These are phyloP conservation scores for Limnothrissa miodon DNA, from an alignment of 2,113 vertebrate genomes.

Conservation along the genomic window DNA sequence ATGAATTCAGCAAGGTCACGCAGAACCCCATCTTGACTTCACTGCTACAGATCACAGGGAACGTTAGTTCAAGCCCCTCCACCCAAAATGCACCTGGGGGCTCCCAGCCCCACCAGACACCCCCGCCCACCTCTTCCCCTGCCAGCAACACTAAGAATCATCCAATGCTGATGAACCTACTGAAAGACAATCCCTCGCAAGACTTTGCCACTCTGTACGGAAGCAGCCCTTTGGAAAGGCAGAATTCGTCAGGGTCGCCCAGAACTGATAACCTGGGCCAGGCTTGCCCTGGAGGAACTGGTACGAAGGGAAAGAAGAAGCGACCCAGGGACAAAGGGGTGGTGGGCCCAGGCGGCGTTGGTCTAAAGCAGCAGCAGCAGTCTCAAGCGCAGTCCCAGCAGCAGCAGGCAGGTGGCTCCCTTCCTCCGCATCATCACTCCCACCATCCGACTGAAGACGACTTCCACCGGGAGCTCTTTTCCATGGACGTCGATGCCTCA, in stretches of 20 bases:
- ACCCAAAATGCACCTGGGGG: constrained; percentile 72
- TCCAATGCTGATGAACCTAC: constrained; percentile 98
- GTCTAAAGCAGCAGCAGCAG: constrained; percentile 60
- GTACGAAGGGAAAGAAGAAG: constrained; percentile 89
- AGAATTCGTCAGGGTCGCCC: constrained; percentile 91
- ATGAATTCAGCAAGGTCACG: constrained; percentile 96
- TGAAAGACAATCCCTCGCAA: constrained; percentile 96
- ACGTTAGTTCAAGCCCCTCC: constrained; percentile 91
- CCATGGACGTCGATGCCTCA: constrained; percentile 94
- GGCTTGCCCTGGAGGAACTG: constrained; percentile 53
- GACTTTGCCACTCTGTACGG: constrained; percentile 91
- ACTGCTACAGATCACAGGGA: constrained; percentile 94
- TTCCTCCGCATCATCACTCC: constrained; percentile 66
- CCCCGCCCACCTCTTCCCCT: constrained; percentile 92
- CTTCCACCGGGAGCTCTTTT: constrained; percentile 96
- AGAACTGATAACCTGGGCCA: constrained; percentile 77
- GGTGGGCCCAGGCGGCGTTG: constrained; percentile 50
- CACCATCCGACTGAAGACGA: constrained; percentile 89
- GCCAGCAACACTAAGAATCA: constrained; percentile 99
- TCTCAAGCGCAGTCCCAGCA: constrained; percentile 35
- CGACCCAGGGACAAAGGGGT: constrained; percentile 84
- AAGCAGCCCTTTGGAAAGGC: constrained; percentile 91
- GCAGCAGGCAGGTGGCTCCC: constrained; percentile 44
- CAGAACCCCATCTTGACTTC: constrained; percentile 99
- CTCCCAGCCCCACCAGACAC: constrained; percentile 84